Conservation (phyloP, 2,113 vertebrate species). For the Polypterus bichir region DNA sequence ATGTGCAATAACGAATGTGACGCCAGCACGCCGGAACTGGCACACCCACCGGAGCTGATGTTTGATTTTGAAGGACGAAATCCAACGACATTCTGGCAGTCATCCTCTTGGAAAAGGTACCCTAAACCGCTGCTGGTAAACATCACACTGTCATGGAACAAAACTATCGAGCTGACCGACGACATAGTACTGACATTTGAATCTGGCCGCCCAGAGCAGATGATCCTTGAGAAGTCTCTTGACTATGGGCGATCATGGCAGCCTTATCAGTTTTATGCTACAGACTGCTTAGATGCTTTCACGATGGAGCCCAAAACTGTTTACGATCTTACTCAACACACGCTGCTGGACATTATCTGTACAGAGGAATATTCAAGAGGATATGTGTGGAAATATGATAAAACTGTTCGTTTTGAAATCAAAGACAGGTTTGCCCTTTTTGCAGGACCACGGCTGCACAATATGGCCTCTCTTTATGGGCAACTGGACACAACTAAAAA, state of each 20-base stretch:
- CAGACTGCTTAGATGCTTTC: conserved; percentile 92
- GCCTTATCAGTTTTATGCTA: conserved; percentile 95
- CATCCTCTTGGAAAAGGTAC: conserved; percentile 87
- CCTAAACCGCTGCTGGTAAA: conserved; percentile 87
- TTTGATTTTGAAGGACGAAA: conserved; percentile 92
- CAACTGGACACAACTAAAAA: conserved; percentile 97
- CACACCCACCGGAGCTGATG: conserved; percentile 92
- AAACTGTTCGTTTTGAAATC: conserved; percentile 95
- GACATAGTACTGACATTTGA: conserved; percentile 95
- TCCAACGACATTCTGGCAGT: conserved; percentile 96
- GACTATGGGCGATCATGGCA: conserved; percentile 94
- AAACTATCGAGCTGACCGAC: conserved; percentile 95
- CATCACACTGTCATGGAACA: conserved; percentile 95
- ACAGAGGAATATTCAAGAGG: conserved; percentile 94
- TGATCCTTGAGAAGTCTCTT: conserved; percentile 93
- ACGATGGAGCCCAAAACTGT: conserved; percentile 95
- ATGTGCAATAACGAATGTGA: conserved; percentile 99
- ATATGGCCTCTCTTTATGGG: conserved; percentile 96
- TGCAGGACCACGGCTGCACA: conserved; percentile 85
- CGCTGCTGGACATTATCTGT: conserved; percentile 94
- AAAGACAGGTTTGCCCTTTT: conserved; percentile 96
- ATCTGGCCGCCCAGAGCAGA: conserved; percentile 90
- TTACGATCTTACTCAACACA: conserved; percentile 81
- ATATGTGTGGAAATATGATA: conserved; percentile 87
- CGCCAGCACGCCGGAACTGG: conserved; percentile 79